These are phyloP conservation scores for Gryllus longicercus DNA, from an alignment of 2,888 invertebrate genomes.

Conservation along the genomic window DNA sequence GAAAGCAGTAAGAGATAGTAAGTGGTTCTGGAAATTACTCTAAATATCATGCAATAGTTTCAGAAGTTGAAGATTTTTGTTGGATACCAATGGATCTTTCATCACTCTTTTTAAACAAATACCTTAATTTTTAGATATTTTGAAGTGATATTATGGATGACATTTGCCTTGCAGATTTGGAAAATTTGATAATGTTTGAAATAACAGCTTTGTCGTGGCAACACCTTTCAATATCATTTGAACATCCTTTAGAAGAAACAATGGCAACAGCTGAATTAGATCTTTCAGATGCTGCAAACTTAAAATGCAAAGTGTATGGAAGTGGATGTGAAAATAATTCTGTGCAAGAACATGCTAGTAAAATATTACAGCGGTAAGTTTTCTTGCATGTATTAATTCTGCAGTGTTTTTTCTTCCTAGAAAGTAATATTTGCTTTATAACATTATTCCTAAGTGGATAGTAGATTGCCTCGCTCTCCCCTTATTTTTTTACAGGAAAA, in stretches of 20 bases:
- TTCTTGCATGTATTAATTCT: background rate
- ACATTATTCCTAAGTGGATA: no score
- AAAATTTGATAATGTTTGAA: conserved; percentile 83
- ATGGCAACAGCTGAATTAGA: conserved; percentile 91
- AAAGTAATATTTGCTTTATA: no score
- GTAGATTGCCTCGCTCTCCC: no score
- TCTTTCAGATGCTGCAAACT: conserved; percentile 72
- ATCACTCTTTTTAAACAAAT: no score
- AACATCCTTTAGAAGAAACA: conserved; percentile 88
- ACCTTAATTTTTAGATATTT: no score
- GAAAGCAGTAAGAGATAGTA: conserved; percentile 24
- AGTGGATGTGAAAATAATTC: conserved; percentile 46
- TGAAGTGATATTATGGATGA: no score
- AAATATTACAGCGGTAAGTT: conserved; percentile 69
- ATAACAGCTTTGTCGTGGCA: conserved; percentile 86
- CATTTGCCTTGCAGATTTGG: conserved; percentile 55
- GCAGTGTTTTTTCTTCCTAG: no score
- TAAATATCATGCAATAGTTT: background rate
- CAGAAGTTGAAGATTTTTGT: no score
- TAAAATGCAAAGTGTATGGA: conserved; percentile 74
- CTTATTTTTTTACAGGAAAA: no score
- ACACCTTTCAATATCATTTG: conserved; percentile 84
- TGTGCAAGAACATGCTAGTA: conserved; percentile 56
- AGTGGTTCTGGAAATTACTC: background rate
- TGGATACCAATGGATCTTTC: no score